These are phyloP conservation scores for Drosophila pullipes DNA, from an alignment of 2,888 invertebrate genomes.

Conservation along the genomic window DNA sequence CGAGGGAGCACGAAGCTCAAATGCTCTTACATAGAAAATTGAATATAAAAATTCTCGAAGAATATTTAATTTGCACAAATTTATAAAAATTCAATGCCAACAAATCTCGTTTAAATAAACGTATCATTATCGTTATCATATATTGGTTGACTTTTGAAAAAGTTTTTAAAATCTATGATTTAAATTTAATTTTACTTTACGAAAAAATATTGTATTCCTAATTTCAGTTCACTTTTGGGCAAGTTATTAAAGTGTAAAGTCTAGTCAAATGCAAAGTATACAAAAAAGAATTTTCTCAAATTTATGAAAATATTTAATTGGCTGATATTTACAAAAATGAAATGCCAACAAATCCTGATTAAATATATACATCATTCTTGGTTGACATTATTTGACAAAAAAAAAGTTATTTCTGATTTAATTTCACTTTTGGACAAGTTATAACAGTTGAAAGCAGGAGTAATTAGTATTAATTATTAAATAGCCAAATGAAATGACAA, in stretches of 20 bases:
- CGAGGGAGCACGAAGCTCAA: slow-evolving; percentile 15
- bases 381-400: too few species aligned
- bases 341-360: background rate
- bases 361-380: background rate
- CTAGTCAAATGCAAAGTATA: background rate
- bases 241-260: background rate
- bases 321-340: background rate
- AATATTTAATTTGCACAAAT: slow-evolving; percentile 27
- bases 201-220: background rate
- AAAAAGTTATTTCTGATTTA: background rate
- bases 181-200: background rate
- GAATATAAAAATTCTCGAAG: slow-evolving; percentile 2
- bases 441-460: background rate
- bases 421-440: background rate
- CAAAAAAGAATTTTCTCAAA: background rate
- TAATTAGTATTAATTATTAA: background rate
- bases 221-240: background rate
- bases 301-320: background rate
- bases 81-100: background rate
- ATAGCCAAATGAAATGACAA: background rate
- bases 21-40: slow-evolving; percentile 38
- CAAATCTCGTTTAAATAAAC: background rate
- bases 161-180: too few species aligned
- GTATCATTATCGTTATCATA: background rate
- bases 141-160: background rate